Evolutionary conservation across 64 coral and sea anemone species (phyloP).

Genomic region (Dendronephthya gigantea): DNA sequence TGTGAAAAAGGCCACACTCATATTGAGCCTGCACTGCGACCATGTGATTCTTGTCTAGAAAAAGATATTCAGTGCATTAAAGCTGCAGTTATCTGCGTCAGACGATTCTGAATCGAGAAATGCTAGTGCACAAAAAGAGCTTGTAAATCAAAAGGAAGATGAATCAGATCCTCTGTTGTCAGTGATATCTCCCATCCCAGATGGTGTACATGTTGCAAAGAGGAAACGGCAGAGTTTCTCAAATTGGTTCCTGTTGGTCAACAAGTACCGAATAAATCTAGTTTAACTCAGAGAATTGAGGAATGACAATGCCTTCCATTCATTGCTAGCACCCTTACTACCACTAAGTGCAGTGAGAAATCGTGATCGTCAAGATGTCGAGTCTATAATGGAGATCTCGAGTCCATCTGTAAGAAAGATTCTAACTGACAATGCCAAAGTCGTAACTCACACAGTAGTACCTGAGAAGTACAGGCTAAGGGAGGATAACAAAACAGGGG

Average conservation of each 20-base stretch:
- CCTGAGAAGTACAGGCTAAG: constrained; percentile 30
- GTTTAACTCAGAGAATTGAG: constrained; percentile 38
- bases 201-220: constrained; percentile 35
- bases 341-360: constrained; percentile 30
- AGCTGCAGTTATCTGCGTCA: constrained; percentile 46
- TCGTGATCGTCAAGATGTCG: constrained; percentile 41
- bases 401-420: constrained; percentile 1
- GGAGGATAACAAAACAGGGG: constrained; percentile 37
- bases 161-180: constrained; percentile 20
- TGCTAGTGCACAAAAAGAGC: constrained; percentile 31
- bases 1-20: constrained; percentile 32
- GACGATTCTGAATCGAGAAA: constrained; percentile 65
- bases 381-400: constrained; percentile 22
- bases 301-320: constrained; percentile 42
- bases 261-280: constrained; percentile 35
- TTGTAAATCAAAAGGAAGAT: constrained; percentile 33
- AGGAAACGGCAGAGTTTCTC: constrained; percentile 45
- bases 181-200: constrained; percentile 41
- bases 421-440: not conserved
- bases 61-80: constrained; percentile 46
- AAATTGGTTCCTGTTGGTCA: constrained; percentile 41
- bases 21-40: constrained; percentile 45
- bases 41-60: constrained; percentile 27
- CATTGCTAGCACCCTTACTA: constrained; percentile 16
- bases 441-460: constrained; percentile 33